phyloP scores from a whole-genome alignment of 2,797 vertebrate species.

The Sciaenops ocellatus region DNA sequence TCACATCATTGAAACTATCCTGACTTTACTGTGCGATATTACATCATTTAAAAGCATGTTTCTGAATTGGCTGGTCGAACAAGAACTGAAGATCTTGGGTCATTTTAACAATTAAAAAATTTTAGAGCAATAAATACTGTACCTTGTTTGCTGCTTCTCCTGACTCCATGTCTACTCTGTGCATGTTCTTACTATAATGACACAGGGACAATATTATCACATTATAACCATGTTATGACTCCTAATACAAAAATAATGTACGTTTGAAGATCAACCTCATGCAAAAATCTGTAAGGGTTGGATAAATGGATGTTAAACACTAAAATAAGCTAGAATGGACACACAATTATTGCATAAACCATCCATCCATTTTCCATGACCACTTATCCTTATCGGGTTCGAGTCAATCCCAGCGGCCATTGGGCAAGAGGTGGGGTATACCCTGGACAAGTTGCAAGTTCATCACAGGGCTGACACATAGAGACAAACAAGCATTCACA shows the following conservation, averaged over 20 bases:
- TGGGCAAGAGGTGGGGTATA: too few relatives aligned
- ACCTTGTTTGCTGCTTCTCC: constrained; percentile 70
- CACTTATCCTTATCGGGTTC: too few relatives aligned
- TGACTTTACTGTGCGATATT: background rate
- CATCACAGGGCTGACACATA: too few relatives aligned
- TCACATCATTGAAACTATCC: background rate
- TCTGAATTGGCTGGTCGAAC: background rate
- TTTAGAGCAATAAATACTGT: background rate
- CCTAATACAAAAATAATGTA: background rate
- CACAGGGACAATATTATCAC: background rate
- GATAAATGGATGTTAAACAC: background rate
- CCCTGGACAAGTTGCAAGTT: too few relatives aligned
- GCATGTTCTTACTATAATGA: constrained; percentile 86
- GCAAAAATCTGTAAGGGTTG: background rate
- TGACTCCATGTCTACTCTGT: constrained; percentile 82
- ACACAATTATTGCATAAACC: background rate
- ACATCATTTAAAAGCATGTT: background rate
- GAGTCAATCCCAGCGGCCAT: too few relatives aligned
- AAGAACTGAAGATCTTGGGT: background rate
- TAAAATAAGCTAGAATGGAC: too few relatives aligned
- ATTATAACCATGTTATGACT: background rate
- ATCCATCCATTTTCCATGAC: too few relatives aligned
- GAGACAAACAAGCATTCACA: too few relatives aligned
- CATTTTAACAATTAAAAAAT: background rate
- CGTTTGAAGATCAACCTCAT: background rate